These are phyloP conservation scores for Agrotis puta DNA, from an alignment of 2,888 invertebrate genomes.

Conservation along the genomic window DNA sequence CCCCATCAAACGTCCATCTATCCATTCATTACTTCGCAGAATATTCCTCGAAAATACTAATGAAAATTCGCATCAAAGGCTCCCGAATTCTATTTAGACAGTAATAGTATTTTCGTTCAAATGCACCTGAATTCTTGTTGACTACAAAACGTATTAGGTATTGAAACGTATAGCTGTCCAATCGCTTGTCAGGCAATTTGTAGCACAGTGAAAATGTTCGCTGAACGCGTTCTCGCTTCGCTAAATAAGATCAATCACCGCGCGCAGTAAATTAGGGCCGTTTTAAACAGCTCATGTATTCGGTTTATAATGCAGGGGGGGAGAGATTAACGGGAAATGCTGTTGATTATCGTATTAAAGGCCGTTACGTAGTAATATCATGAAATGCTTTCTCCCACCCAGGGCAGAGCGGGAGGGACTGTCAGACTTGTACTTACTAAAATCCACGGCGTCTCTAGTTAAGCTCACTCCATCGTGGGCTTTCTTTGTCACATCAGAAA, in stretches of 20 bases:
- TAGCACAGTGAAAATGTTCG: background rate
- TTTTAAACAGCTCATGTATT: conserved; percentile 1
- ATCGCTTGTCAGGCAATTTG: background rate
- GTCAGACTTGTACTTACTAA: too few relatives aligned
- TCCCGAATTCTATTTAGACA: background rate
- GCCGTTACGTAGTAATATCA: too few relatives aligned
- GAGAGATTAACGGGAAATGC: too few relatives aligned
- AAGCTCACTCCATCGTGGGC: too few relatives aligned
- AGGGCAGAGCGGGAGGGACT: too few relatives aligned
- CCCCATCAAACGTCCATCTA: too few relatives aligned
- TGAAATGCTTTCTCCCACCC: too few relatives aligned
- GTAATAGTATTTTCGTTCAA: background rate
- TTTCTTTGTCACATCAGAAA: too few relatives aligned
- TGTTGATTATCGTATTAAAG: too few relatives aligned
- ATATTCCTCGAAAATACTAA: background rate
- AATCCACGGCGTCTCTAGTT: too few relatives aligned
- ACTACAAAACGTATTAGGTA: conserved; percentile 8
- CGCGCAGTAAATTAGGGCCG: conserved; percentile 1
- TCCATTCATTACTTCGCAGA: background rate
- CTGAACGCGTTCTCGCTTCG: conserved; percentile 11
- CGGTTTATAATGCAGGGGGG: background rate
- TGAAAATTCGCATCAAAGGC: background rate
- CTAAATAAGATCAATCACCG: conserved; percentile 27
- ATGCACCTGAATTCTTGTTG: background rate
- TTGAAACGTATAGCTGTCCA: conserved; percentile 3